Conservation (phyloP, 1,140 invertebrate species). For the Apocrypta bakeri region DNA sequence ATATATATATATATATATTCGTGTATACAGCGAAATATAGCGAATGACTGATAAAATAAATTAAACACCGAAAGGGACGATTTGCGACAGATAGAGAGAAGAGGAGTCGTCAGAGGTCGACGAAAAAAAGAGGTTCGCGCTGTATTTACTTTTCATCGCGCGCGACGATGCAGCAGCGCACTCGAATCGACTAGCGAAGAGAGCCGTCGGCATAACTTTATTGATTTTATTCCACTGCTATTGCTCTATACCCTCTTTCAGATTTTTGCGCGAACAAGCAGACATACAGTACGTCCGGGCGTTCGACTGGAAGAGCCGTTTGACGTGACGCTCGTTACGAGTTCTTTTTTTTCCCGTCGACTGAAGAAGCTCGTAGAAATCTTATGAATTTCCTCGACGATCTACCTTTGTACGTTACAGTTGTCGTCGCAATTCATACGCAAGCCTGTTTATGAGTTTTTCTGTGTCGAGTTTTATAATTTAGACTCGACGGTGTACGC, state of each 20-base stretch:
- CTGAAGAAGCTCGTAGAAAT: neutral
- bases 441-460: neutral
- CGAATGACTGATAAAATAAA: neutral
- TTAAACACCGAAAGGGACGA: neutral
- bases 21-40: too few relatives aligned
- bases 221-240: conserved; percentile 39
- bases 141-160: conserved; percentile 34
- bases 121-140: neutral
- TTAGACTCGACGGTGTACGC: neutral
- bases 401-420: neutral
- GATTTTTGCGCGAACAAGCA: conserved; percentile 27
- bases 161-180: too few relatives aligned
- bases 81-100: neutral
- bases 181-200: neutral
- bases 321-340: neutral
- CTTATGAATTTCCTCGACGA: conserved; percentile 22
- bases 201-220: conserved; percentile 36
- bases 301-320: conserved; percentile 39
- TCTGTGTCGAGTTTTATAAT: neutral
- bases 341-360: conserved; percentile 6
- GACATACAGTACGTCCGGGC: neutral
- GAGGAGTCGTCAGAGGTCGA: neutral
- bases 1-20: too few relatives aligned
- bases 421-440: neutral
- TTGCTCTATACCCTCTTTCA: neutral